These are phyloP conservation scores for Lontra canadensis DNA, from an alignment of 2,113 vertebrate genomes.

Conservation along the genomic window DNA sequence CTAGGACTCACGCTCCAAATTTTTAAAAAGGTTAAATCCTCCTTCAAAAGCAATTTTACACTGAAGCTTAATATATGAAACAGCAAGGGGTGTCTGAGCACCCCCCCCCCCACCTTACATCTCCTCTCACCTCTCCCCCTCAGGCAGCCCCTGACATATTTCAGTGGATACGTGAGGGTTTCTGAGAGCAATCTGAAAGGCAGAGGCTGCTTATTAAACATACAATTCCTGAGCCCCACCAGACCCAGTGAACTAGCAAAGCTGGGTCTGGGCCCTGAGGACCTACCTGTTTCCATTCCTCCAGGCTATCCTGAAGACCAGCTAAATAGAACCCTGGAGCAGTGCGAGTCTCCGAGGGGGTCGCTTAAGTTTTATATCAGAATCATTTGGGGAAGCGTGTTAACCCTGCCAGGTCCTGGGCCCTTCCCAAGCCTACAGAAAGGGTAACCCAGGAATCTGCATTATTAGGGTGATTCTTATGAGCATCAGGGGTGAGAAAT, in stretches of 20 bases:
- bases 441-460: neutral
- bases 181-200: neutral
- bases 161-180: neutral
- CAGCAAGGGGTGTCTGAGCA: neutral
- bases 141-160: neutral
- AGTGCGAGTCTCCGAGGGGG: neutral
- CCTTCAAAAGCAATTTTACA: neutral
- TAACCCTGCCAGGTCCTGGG: neutral
- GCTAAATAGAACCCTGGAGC: neutral
- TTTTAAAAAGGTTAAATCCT: neutral
- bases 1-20: neutral
- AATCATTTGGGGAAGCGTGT: neutral
- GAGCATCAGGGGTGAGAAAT: fast-evolving
- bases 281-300: neutral
- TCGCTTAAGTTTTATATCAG: neutral
- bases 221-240: neutral
- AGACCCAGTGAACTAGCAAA: neutral
- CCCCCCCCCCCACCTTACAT: too few species aligned
- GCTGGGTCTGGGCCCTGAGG: neutral
- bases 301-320: neutral
- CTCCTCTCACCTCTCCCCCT: neutral
- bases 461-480: neutral
- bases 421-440: neutral
- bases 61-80: neutral
- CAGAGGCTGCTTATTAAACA: neutral